phyloP scores from a whole-genome alignment of 1,140 invertebrate genomes.

The Halyomorpha halys region DNA sequence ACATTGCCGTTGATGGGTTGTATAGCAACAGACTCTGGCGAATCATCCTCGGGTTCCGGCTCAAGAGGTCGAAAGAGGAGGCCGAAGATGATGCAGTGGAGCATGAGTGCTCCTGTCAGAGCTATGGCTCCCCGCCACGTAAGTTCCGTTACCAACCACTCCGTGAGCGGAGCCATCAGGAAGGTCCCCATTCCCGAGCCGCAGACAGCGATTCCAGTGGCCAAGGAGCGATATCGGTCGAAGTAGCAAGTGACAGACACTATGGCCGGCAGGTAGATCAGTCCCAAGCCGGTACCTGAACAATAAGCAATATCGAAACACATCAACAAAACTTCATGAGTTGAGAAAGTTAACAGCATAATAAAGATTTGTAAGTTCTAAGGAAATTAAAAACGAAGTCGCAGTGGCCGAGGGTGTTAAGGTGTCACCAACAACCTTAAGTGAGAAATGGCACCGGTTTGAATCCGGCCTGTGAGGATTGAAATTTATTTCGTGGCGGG shows the following conservation, averaged over 20 bases:
- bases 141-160: slow-evolving; percentile 44
- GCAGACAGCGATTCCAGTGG: slow-evolving; percentile 88
- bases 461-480: too few species aligned
- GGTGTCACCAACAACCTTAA: too few species aligned
- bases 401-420: too few species aligned
- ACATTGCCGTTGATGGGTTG: slow-evolving; percentile 3
- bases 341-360: too few species aligned
- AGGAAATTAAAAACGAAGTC: too few species aligned
- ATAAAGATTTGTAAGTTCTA: too few species aligned
- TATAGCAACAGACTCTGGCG: background rate
- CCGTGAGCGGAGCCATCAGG: slow-evolving; percentile 67
- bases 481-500: too few species aligned
- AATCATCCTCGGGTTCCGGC: background rate
- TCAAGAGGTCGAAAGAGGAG: slow-evolving; percentile 59
- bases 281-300: slow-evolving; percentile 78
- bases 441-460: too few species aligned
- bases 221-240: slow-evolving; percentile 78
- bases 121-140: slow-evolving; percentile 45
- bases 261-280: slow-evolving; percentile 90
- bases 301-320: too few species aligned
- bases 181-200: slow-evolving; percentile 84
- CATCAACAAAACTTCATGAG: too few species aligned
- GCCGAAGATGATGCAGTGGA: slow-evolving; percentile 76
- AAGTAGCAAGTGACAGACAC: slow-evolving; percentile 92
- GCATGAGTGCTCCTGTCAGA: slow-evolving; percentile 66